Evolutionary conservation across 2,113 vertebrate species (phyloP).

Genomic region (Lucifuga dentata): DNA sequence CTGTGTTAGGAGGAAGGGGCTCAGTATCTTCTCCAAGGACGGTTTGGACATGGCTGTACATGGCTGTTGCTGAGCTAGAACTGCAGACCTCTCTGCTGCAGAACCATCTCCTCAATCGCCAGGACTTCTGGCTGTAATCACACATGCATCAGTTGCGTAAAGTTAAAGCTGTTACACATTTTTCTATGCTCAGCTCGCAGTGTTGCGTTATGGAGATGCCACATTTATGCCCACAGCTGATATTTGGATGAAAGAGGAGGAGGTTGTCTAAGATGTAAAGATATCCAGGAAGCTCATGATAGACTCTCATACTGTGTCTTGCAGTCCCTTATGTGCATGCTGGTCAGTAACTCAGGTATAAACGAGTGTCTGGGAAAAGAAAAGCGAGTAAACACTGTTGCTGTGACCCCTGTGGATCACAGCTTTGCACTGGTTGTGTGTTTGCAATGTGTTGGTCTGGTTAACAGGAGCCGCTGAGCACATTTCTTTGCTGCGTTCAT

Average conservation of each 20-base stretch:
- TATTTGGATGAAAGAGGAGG: conserved; percentile 7
- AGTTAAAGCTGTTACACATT: conserved; percentile 29
- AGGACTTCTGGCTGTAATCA: conserved; percentile 59
- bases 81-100: conserved; percentile 48
- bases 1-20: conserved; percentile 7
- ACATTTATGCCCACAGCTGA: background rate
- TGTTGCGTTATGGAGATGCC: background rate
- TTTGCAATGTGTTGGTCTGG: conserved; percentile 53
- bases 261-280: conserved; percentile 2
- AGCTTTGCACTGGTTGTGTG: conserved; percentile 53
- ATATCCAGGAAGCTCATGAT: conserved; percentile 13
- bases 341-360: conserved; percentile 52
- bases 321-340: conserved; percentile 45
- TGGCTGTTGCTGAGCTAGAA: conserved; percentile 49
- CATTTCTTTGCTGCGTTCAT: conserved; percentile 59
- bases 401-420: conserved; percentile 51
- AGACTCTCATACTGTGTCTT: conserved; percentile 26
- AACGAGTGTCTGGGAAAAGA: conserved; percentile 53
- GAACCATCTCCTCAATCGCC: conserved; percentile 61
- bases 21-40: conserved; percentile 35
- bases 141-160: conserved; percentile 49
- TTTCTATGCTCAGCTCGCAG: conserved; percentile 2
- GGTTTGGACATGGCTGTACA: conserved; percentile 8
- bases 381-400: background rate
- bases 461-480: conserved; percentile 54